A percentile compares a stretch with the other conserved stretches of the same genome.
Evolutionary conservation across 2,113 vertebrate species (phyloP).

Genomic region (Climacteris rufus): DNA sequence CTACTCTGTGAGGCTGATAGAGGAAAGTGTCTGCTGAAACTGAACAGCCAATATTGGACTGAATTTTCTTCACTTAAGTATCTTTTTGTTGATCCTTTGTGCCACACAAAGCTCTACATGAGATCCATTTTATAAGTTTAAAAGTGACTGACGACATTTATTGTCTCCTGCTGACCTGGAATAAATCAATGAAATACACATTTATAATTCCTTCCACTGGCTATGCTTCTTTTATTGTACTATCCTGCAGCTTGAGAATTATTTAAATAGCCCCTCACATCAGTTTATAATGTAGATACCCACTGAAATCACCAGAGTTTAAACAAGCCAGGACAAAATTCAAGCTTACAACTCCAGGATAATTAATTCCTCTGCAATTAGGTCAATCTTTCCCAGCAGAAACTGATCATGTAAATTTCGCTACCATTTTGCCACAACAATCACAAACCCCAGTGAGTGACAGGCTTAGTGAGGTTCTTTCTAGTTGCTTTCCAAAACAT

Average conservation of each 20-base stretch:
- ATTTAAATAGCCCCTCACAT: neutral
- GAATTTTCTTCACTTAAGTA: neutral
- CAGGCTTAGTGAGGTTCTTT: neutral
- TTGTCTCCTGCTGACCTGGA: neutral
- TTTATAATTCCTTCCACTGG: neutral
- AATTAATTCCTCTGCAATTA: constrained; percentile 20
- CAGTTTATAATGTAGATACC: neutral
- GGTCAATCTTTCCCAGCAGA: neutral
- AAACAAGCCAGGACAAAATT: neutral
- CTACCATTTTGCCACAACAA: neutral
- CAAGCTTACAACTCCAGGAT: neutral
- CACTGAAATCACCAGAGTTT: neutral
- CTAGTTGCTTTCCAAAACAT: neutral
- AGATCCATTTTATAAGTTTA: neutral
- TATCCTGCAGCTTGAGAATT: neutral
- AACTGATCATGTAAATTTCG: neutral
- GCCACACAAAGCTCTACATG: neutral
- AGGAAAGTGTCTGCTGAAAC: neutral
- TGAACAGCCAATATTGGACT: neutral
- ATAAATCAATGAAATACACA: constrained; percentile 25
- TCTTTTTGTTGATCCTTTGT: neutral
- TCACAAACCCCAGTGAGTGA: neutral
- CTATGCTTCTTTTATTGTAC: neutral
- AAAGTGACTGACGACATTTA: neutral
- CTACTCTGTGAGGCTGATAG: neutral